Conservation (phyloP, 2,113 vertebrate species). For the Lepidothrix coronata region DNA sequence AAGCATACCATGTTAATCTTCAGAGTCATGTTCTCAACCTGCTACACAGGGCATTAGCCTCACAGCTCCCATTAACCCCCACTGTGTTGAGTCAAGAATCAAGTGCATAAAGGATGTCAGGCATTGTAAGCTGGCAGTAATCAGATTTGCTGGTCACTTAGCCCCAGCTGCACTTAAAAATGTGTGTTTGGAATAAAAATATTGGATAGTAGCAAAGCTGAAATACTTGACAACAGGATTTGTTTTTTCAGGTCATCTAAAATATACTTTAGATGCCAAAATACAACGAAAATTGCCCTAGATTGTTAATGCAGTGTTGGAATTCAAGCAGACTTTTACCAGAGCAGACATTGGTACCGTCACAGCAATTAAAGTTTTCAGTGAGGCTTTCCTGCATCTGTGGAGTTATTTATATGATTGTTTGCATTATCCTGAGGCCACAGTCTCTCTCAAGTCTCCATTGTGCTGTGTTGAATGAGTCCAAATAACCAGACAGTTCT, state of each 20-base stretch:
- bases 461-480: background rate
- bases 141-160: constrained; percentile 49
- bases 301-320: background rate
- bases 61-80: constrained; percentile 30
- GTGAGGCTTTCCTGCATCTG: background rate
- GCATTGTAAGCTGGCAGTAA: background rate
- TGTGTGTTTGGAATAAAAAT: constrained; percentile 35
- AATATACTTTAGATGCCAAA: background rate
- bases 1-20: constrained; percentile 20
- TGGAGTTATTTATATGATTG: background rate
- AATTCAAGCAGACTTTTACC: background rate
- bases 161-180: constrained; percentile 22
- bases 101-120: constrained; percentile 8
- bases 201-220: background rate
- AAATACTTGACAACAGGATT: background rate
- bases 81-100: constrained; percentile 30
- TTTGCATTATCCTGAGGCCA: background rate
- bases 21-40: background rate
- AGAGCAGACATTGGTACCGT: background rate
- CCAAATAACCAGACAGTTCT: background rate
- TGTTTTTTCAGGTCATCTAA: background rate
- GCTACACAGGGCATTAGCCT: background rate
- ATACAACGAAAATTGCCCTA: background rate
- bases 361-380: constrained; percentile 33
- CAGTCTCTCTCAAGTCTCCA: background rate